Evolutionary conservation across 1,140 invertebrate genomes (phyloP), one percentile per base, ranked within the genome.

Genomic region (Tyrophagus putrescentiae): DNA sequence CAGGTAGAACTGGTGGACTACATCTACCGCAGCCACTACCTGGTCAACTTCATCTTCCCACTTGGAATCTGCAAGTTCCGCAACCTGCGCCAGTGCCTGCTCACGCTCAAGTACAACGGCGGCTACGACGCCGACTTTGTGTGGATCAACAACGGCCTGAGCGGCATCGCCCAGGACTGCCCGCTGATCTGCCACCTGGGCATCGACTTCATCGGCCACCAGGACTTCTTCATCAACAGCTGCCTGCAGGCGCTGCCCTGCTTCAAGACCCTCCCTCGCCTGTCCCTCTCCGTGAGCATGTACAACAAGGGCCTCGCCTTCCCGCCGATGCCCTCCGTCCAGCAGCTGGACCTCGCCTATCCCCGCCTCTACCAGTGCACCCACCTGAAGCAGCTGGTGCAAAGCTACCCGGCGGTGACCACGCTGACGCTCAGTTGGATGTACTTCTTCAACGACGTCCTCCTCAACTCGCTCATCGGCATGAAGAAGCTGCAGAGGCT

Each of bases 181-280:
- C 48, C 56, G 18, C 41, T 45, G 31, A 42, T 58, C n/a, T 25
- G 13, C n/a, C 57, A 58, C 29, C 31, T 58, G 11, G 57, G 57
- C 16, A 58, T 58, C 16, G 57, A 58, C 23, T 58, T 58, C 31
- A 58, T 58, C 27, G 57, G 57, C 16, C 57, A 58, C 34, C 57
- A 58, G 25, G 57, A 58, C 25, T 58, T 58, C 29, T 58, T 58
- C 57, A 58, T 58, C 57, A 58, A 58, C 29, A 34, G 53, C 23
- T 34, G 41, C 3, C 23, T 58, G 16, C 36, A 58, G 21, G 36
- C 57, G 27, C 16, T 58, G 11, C 25, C n/a, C 18, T 58, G 36
- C 34, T 58, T 58, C 44, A 58, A 58, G 32, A 11, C 9, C 9
- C 25, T 58, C n/a, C 39, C 57, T 57, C 36, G 53, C 32, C 57